Percentiles rank a stretch among this genome's conserved stretches.
Evolutionary conservation across 2,113 vertebrate genomes (phyloP).

Genomic region (Opisthocomus hoazin): DNA sequence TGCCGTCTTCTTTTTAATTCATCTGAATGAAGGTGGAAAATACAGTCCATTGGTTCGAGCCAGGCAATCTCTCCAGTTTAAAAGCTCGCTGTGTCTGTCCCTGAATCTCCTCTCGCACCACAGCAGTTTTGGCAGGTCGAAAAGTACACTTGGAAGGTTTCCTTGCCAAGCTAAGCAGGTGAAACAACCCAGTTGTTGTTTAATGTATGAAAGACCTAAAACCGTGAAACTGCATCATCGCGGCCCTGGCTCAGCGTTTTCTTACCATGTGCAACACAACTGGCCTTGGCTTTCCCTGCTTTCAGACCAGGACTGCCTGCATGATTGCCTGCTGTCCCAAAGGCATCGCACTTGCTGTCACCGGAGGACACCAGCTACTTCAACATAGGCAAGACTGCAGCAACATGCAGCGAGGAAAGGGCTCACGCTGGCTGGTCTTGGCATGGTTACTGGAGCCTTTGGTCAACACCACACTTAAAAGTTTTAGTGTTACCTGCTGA

Average conservation of each 20-base stretch:
- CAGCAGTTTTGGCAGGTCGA: background rate
- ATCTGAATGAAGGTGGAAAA: background rate
- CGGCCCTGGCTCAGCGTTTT: background rate
- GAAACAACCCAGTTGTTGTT: background rate
- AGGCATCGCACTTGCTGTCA: background rate
- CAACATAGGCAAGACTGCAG: background rate
- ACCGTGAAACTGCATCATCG: fast-evolving
- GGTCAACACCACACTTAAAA: fast-evolving
- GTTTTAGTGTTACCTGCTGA: background rate
- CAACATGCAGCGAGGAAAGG: background rate
- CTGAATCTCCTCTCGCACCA: background rate
- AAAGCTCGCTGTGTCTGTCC: background rate
- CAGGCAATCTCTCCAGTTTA: background rate
- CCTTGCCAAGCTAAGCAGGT: background rate
- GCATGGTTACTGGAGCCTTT: background rate
- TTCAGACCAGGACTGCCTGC: background rate
- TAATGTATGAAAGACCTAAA: background rate
- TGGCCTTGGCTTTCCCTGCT: background rate
- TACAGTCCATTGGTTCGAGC: background rate
- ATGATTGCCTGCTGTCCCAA: background rate
- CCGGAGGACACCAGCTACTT: background rate
- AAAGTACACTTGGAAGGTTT: background rate
- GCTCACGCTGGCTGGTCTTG: background rate
- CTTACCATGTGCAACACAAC: background rate
- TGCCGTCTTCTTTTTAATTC: conserved; percentile 3